Evolutionary conservation across 2,888 invertebrate genomes (phyloP), one percentile per base, ranked within the genome.

Genomic region (Pomacea canaliculata): DNA sequence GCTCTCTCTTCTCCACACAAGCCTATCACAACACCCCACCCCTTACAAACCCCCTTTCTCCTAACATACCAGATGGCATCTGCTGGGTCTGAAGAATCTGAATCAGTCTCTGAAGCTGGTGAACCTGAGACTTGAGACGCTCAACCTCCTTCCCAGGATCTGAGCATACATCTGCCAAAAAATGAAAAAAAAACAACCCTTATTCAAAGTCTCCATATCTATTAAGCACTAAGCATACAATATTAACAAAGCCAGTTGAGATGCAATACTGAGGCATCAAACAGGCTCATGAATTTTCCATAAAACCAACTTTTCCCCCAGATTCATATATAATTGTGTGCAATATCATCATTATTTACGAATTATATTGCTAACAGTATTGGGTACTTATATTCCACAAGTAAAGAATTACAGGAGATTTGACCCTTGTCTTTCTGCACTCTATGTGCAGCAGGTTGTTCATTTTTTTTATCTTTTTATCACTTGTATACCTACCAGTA

Each of bases 71-170:
- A 49, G 69, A 69, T 12, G 19, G 46, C 9, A 69, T 62, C 49
- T 69, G 74, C 37, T 69, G 74, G 16, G n/a, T 56, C 9, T 19
- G 68, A 27, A 74, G 63, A n/a, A 68, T 69, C 48, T 56, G 37
- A 2, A 62, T 23, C 60, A 74, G 69, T 49, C 59, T 69, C 74
- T 62, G 68, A 59, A 82, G 76, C 49, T 71, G 46, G 7, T 70
- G 59, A 37, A 82, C 77, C 27, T 80, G 79, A 8, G 63, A 59
- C 63, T 76, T 82, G 78, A 84, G 75, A 18, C 68, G 13, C 23
- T 82, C 80, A 19, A 81, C 68, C 63, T 83, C 84, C 68, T 83
- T 82, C 23, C 81, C 48, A 68, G 78, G 80, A 12, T 83, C 81
- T 27, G 70, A 76, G 18, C 65, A 63, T 18, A 79, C 70, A 70